phyloP scores from a whole-genome alignment of 1,140 invertebrate species.

The Potamilus streckersoni region DNA sequence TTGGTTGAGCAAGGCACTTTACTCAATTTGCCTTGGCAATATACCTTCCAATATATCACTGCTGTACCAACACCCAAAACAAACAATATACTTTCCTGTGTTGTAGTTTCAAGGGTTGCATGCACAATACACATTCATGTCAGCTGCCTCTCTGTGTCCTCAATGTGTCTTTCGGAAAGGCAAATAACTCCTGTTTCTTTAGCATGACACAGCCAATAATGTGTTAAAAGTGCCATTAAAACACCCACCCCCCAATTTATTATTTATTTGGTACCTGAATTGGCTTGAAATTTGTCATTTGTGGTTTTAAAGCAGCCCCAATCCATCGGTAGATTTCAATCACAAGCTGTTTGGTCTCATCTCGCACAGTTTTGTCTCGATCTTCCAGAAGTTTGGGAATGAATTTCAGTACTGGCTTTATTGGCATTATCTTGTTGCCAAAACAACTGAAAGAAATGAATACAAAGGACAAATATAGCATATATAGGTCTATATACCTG shows the following conservation, averaged over 20 bases:
- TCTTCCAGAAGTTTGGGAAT: conserved; percentile 87
- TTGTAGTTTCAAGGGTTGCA: background rate
- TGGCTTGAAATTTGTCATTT: conserved; percentile 87
- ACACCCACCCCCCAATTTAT: background rate
- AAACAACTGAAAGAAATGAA: conserved; percentile 76
- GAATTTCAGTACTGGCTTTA: conserved; percentile 92
- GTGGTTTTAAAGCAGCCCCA: conserved; percentile 86
- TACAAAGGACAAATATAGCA: background rate
- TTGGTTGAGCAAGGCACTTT: too few relatives aligned
- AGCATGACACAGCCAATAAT: background rate
- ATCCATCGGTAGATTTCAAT: conserved; percentile 96
- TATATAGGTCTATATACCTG: background rate
- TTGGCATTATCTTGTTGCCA: conserved; percentile 89
- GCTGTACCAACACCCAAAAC: too few relatives aligned
- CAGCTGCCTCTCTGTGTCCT: background rate
- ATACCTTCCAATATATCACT: too few relatives aligned
- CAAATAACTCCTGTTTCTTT: background rate
- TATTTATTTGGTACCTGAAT: conserved; percentile 73
- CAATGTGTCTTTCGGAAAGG: too few relatives aligned
- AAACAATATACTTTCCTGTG: too few relatives aligned
- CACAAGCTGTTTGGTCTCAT: conserved; percentile 89
- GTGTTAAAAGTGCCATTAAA: too few relatives aligned
- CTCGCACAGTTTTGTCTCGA: conserved; percentile 90
- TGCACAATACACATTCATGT: background rate
- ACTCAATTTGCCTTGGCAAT: too few relatives aligned